Percentiles rank a stretch among this genome's conserved stretches.
Evolutionary conservation across 1,140 invertebrate species (phyloP).

Genomic region (Arctopsyche grandis): DNA sequence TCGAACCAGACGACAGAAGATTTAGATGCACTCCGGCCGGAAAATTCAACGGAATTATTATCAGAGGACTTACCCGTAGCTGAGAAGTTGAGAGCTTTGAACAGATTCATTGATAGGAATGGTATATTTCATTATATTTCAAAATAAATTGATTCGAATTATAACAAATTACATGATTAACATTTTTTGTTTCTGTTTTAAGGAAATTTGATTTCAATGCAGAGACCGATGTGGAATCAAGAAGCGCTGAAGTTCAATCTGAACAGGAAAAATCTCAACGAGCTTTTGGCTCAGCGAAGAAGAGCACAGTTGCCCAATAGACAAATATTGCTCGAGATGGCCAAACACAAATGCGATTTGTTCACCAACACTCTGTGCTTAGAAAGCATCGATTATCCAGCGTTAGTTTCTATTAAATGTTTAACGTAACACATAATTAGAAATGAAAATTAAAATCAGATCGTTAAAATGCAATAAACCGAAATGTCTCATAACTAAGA

Average conservation of each 20-base stretch:
- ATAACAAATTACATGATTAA: too few species aligned
- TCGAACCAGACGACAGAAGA: background rate
- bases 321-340: slow-evolving; percentile 52
- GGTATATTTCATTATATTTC: slow-evolving; percentile 38
- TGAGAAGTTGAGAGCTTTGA: slow-evolving; percentile 46
- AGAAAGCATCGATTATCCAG: slow-evolving; percentile 78
- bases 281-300: slow-evolving; percentile 58
- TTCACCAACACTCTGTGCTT: slow-evolving; percentile 82
- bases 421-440: background rate
- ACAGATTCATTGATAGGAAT: slow-evolving; percentile 47
- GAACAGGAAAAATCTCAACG: slow-evolving; percentile 21
- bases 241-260: background rate
- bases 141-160: too few species aligned
- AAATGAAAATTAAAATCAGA: background rate
- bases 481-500: too few species aligned
- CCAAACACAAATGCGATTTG: slow-evolving; percentile 70
- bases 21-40: background rate
- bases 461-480: too few species aligned
- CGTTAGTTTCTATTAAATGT: slow-evolving; percentile 67
- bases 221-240: slow-evolving; percentile 33
- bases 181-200: background rate
- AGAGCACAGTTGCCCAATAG: slow-evolving; percentile 53
- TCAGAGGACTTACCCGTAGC: slow-evolving; percentile 43
- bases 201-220: slow-evolving; percentile 37
- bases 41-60: background rate